Percentiles rank a stretch among this genome's conserved stretches.
phyloP scores from a whole-genome alignment of 1,140 invertebrate genomes.

The Tetranychus urticae region DNA sequence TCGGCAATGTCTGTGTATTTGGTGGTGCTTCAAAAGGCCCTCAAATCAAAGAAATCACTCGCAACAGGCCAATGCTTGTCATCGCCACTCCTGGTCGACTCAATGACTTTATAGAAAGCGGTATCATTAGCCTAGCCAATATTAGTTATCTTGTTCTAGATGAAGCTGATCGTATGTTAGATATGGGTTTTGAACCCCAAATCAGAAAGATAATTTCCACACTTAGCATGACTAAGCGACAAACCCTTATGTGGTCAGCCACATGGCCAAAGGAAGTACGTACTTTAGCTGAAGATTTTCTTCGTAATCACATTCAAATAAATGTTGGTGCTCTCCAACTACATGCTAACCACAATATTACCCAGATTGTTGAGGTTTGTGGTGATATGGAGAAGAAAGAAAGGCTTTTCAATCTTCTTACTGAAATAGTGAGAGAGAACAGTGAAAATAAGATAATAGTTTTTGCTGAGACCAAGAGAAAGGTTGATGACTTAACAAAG shows the following conservation, averaged over 20 bases:
- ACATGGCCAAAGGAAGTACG: constrained; percentile 95
- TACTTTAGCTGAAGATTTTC: constrained; percentile 74
- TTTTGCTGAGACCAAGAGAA: constrained; percentile 91
- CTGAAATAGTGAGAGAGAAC: constrained; percentile 62
- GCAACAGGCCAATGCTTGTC: constrained; percentile 7
- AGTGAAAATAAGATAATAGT: constrained; percentile 68
- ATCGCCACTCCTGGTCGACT: constrained; percentile 67
- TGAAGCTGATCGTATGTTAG: constrained; percentile 95
- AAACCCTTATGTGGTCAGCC: constrained; percentile 93
- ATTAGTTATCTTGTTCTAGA: constrained; percentile 88
- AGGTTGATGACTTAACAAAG: constrained; percentile 79
- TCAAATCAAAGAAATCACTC: constrained; percentile 60
- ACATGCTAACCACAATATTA: constrained; percentile 88
- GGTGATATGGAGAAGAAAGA: constrained; percentile 63
- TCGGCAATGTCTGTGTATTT: constrained; percentile 77
- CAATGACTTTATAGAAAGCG: constrained; percentile 80
- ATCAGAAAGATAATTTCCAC: constrained; percentile 91
- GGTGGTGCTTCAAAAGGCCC: constrained; percentile 81
- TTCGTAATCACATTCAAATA: constrained; percentile 68
- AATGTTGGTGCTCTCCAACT: constrained; percentile 80
- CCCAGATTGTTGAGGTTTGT: constrained; percentile 82
- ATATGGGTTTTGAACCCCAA: constrained; percentile 98
- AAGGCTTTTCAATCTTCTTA: constrained; percentile 61
- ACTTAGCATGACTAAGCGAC: constrained; percentile 60
- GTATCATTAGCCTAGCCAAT: constrained; percentile 59